Conservation (phyloP, 1,140 invertebrate species). For the Leptoteleia sp. region DNA sequence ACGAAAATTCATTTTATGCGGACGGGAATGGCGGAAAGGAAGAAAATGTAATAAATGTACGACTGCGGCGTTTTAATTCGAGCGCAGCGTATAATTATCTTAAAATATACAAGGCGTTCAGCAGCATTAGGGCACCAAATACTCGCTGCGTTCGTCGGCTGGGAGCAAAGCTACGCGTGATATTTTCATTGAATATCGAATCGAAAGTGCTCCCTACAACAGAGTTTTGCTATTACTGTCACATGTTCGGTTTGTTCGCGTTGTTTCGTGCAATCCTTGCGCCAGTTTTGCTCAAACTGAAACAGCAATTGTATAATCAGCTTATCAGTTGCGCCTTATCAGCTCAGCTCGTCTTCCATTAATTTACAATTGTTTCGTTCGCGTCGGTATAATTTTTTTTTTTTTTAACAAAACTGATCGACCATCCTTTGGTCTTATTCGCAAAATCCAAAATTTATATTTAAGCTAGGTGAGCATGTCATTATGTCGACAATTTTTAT, state of each 20-base stretch:
- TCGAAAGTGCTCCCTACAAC: constrained; percentile 27
- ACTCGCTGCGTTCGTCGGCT: constrained; percentile 22
- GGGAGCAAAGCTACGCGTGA: constrained; percentile 20
- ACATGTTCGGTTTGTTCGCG: constrained; percentile 38
- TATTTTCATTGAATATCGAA: constrained; percentile 55
- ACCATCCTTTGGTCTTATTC: too few species aligned
- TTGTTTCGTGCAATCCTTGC: constrained; percentile 6
- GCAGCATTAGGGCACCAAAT: constrained; percentile 10
- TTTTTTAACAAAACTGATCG: too few species aligned
- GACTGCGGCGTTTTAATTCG: not conserved
- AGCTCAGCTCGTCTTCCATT: constrained; percentile 5
- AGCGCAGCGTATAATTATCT: constrained; percentile 18
- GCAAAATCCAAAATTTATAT: too few species aligned
- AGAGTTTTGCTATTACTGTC: constrained; percentile 48
- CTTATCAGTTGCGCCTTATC: constrained; percentile 34
- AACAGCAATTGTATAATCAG: constrained; percentile 35
- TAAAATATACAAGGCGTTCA: constrained; percentile 8
- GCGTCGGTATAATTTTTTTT: too few species aligned
- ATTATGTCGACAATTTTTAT: too few species aligned
- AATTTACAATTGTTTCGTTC: constrained; percentile 27
- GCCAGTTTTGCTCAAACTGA: constrained; percentile 8
- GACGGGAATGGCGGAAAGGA: too few species aligned
- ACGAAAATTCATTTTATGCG: too few species aligned
- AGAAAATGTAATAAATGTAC: too few species aligned
- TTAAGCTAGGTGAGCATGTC: too few species aligned